Evolutionary conservation across 2,797 vertebrate genomes (phyloP).

Genomic region (Kryptopterus vitreolus): DNA sequence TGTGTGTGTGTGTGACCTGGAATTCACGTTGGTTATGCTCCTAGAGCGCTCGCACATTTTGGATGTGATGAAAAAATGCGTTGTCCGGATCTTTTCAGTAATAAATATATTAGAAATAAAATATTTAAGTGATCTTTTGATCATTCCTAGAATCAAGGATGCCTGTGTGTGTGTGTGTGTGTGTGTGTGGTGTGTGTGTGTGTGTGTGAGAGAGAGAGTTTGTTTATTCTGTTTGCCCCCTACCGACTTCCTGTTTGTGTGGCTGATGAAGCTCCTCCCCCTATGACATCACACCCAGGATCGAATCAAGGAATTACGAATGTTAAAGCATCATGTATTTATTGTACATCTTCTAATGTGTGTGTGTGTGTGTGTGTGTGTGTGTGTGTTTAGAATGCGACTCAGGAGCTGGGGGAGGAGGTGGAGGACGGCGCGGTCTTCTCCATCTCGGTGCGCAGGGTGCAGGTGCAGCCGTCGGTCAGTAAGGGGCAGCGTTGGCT

Average conservation of each 20-base stretch:
- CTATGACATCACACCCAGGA: background rate
- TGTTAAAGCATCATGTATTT: background rate
- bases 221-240: background rate
- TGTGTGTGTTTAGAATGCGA: constrained; percentile 83
- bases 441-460: constrained; percentile 93
- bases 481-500: constrained; percentile 96
- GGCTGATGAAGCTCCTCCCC: background rate
- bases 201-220: too few species aligned
- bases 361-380: constrained; percentile 3
- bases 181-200: too few species aligned
- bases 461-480: constrained; percentile 89
- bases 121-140: too few species aligned
- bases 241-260: constrained; percentile 2
- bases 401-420: constrained; percentile 98
- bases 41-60: too few species aligned
- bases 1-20: too few species aligned
- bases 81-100: too few species aligned
- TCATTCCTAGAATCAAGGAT: too few species aligned
- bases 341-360: background rate
- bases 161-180: too few species aligned
- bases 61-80: too few species aligned
- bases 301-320: too few species aligned
- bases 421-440: constrained; percentile 93
- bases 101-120: too few species aligned
- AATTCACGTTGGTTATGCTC: too few species aligned